phyloP scores from a whole-genome alignment of 2,888 invertebrate genomes.

The Plagodis pulveraria region DNA sequence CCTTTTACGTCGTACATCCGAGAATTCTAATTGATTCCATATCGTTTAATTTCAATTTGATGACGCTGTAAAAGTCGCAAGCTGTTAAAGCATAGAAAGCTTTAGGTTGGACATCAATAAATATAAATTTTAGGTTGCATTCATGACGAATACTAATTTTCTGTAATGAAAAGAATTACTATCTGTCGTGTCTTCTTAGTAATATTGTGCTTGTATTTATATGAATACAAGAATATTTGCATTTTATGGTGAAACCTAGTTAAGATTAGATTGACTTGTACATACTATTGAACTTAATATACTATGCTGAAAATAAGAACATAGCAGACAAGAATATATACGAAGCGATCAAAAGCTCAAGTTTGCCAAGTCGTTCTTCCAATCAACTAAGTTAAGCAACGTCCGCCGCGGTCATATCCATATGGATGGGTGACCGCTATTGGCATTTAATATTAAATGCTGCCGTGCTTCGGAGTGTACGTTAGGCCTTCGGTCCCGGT shows the following conservation, averaged over 20 bases:
- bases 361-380: too few species aligned
- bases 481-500: too few species aligned
- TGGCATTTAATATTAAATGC: too few species aligned
- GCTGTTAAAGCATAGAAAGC: slow-evolving; percentile 14
- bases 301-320: too few species aligned
- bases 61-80: slow-evolving; percentile 29
- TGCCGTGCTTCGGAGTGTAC: too few species aligned
- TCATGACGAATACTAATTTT: slow-evolving; percentile 7
- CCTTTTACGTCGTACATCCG: slow-evolving; percentile 33
- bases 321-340: too few species aligned
- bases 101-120: slow-evolving; percentile 4
- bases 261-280: neutral
- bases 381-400: too few species aligned
- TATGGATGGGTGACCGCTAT: too few species aligned
- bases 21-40: slow-evolving; percentile 32
- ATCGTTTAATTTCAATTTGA: slow-evolving; percentile 36
- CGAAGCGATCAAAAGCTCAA: too few species aligned
- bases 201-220: neutral
- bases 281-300: neutral
- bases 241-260: neutral
- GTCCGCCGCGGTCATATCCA: too few species aligned
- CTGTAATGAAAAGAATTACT: slow-evolving; percentile 3
- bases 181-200: neutral
- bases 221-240: neutral
- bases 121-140: slow-evolving; percentile 16